Percentiles rank a stretch among this genome's conserved stretches.
Conservation (phyloP, 1,140 invertebrate species). For the Aphaenogaster floridana region DNA sequence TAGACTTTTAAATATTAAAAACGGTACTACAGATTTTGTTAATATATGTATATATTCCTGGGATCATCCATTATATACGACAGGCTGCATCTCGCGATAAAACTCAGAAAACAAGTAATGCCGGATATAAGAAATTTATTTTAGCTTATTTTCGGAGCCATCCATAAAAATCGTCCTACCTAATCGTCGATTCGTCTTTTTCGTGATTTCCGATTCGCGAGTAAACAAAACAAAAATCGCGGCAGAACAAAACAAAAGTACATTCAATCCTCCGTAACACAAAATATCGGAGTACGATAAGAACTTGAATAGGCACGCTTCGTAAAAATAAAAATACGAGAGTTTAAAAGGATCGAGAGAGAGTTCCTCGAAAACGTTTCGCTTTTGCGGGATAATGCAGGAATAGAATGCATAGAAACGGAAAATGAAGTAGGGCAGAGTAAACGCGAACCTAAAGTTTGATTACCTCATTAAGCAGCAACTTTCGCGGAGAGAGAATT, state of each 20-base stretch:
- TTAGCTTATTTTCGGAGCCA: constrained; percentile 2
- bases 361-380: neutral
- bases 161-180: neutral
- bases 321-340: neutral
- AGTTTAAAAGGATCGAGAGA: neutral
- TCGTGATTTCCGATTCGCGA: neutral
- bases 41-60: neutral
- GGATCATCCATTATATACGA: neutral
- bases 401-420: constrained; percentile 11
- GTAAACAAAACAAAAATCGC: neutral
- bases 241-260: neutral
- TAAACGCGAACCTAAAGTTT: constrained; percentile 45
- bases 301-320: neutral
- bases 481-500: constrained; percentile 11
- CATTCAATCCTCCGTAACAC: neutral
- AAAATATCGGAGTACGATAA: neutral
- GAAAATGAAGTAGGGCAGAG: constrained; percentile 28
- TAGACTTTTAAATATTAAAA: neutral
- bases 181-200: neutral
- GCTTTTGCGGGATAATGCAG: constrained; percentile 18
- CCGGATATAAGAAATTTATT: constrained; percentile 31
- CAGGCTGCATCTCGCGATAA: constrained; percentile 15
- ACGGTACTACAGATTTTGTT: neutral
- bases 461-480: constrained; percentile 37
- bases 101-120: constrained; percentile 27